Evolutionary conservation across 2,888 invertebrate species (phyloP), one percentile per base, ranked within the genome.

Genomic region (Standfussiana lucernea): DNA sequence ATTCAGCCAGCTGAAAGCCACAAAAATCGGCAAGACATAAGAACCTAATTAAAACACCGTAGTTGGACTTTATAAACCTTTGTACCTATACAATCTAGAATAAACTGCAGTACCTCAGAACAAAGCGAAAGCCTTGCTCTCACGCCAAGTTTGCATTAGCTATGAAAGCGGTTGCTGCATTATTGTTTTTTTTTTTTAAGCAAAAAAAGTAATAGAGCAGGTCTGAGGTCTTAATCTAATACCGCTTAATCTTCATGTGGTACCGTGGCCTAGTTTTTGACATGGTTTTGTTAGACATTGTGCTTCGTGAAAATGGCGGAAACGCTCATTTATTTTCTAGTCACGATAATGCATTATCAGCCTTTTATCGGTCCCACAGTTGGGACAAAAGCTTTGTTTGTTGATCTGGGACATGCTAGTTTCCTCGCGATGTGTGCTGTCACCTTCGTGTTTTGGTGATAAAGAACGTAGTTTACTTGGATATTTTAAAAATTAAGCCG

Each of bases 91-190:
- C 15, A n/a, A 62, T 70, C 61, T 70, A 70, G 40, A 79, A 75
- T 70, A 72, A 72, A 75, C 85, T 75, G 72, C 65, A 73, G 67
- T 77, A 66, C 45, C 72, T 77, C 75, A 79, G 83, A 86, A 88
- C 83, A 85, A 85, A 85, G 82, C 66, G 24, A 84, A 85, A 71
- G 69, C 75, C 85, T 80, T 84, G 81, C 85, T 85, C 87, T 87
- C 92, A 92, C 91, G 93, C 91, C 84, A 92, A 90, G 86, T 83
- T 89, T 88, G 84, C 90, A 92, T 93, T 91, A 92, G 88, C 86
- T 79, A 74, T 81, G 86, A 86, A 87, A 90, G 71, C 80, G 76
- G 86, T 86, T 82, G 83, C 82, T 81, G 79, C 85, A 87, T 86
- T 80, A 83, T 86, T 77, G 66, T 85, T 79, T 86, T 87, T 86